Evolutionary conservation across 2,797 vertebrate species (phyloP).

Genomic region (Setipinna tenuifilis): DNA sequence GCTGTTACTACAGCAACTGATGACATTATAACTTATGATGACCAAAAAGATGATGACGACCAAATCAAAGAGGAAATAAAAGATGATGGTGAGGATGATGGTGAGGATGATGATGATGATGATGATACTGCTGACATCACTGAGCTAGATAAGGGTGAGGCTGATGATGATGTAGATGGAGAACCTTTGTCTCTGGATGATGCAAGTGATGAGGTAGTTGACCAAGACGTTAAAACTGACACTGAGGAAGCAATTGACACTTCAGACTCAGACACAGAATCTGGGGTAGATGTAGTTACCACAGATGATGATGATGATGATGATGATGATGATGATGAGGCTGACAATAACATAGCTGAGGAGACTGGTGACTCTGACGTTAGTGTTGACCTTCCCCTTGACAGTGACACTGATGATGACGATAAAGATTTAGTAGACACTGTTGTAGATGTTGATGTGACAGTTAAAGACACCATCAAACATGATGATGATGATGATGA

Average conservation of each 20-base stretch:
- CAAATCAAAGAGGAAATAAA: constrained; percentile 46
- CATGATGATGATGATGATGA: background rate
- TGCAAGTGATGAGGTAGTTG: background rate
- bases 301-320: background rate
- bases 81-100: constrained; percentile 45
- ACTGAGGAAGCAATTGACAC: background rate
- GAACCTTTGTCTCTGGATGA: background rate
- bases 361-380: constrained; percentile 6
- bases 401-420: background rate
- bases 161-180: constrained; percentile 7
- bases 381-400: background rate
- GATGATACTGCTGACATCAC: constrained; percentile 22
- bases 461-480: background rate
- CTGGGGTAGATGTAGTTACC: background rate
- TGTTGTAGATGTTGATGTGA: constrained; percentile 25
- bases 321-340: background rate
- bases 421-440: background rate
- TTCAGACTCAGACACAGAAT: background rate
- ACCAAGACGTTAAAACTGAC: constrained; percentile 1
- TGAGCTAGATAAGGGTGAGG: constrained; percentile 39
- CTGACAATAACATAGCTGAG: constrained; percentile 17
- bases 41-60: constrained; percentile 45
- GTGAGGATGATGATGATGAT: constrained; percentile 36
- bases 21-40: constrained; percentile 55
- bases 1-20: constrained; percentile 47